These are phyloP conservation scores for Prionailurus bengalensis DNA, from an alignment of 2,113 vertebrate species.

Conservation along the genomic window DNA sequence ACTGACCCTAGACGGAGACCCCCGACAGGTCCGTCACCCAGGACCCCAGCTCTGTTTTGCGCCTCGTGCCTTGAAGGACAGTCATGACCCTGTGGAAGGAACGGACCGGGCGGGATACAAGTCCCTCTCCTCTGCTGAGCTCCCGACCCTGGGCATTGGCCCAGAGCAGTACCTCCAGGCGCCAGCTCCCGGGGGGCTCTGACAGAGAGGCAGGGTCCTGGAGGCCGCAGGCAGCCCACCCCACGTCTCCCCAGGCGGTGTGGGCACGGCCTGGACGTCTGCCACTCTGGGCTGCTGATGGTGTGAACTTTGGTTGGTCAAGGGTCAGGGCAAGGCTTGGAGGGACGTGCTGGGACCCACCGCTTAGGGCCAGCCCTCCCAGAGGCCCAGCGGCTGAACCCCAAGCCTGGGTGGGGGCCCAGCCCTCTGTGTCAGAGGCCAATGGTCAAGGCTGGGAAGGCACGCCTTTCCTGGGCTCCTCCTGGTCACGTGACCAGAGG, in stretches of 20 bases:
- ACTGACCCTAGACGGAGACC: background rate
- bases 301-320: background rate
- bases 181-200: background rate
- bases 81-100: background rate
- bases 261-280: rapidly evolving
- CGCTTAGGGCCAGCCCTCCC: rapidly evolving
- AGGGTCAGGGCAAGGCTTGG: background rate
- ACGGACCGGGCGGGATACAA: rapidly evolving
- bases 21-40: too few species aligned
- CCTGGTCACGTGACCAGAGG: background rate
- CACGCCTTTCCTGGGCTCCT: too few species aligned
- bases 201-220: rapidly evolving
- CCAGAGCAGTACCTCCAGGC: background rate
- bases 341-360: background rate
- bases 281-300: rapidly evolving
- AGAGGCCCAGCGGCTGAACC: background rate
- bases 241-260: rapidly evolving
- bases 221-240: background rate
- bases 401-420: background rate
- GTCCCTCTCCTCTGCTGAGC: rapidly evolving
- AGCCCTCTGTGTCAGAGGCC: too few species aligned
- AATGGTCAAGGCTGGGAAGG: too few species aligned
- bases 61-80: background rate
- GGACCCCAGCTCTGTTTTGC: background rate
- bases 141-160: background rate